Evolutionary conservation across 2,888 invertebrate species (phyloP), one percentile per base, ranked within the genome.

Genomic region (Ctena decussata): DNA sequence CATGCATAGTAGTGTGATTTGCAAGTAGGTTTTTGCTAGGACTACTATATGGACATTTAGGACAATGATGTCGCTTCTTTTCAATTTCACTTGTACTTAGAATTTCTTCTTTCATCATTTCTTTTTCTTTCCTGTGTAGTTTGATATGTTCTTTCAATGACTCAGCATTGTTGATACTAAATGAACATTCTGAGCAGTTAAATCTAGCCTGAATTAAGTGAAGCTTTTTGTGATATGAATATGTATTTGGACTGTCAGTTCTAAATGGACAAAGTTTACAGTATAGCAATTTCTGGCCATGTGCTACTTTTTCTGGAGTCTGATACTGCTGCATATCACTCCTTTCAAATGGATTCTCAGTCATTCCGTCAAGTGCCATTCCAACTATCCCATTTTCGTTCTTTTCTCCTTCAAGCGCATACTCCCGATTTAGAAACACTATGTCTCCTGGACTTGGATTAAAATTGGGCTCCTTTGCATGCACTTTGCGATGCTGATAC

Each of bases 401-500:
- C 37, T 75, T 80, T 21, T 88, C 85, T 35, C 80, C 86, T 71
- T 92, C 92, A 37, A 93, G 88, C 46, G 92, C 91, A 86, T 86
- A 93, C 35, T 94, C 93, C 57, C 92, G 83, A 77, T 94, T 94
- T 0, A 93, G 81, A 81, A 94, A 93, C 8, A 89, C 90, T 60
- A 92, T 90, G 60, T 92, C 93, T 27, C 91, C 91, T 11, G 93
- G 93, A 32, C 85, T 88, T 0, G 88, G 83, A 57, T 90, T 85
- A 72, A 88, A 94, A 18, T 83, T 89, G 8, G 90, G 80, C 70
- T 93, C 92, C 60, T 81, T 77, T 12, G 89, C 75, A 82, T 94
- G 94, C 8, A 94, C 92, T 81, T 88, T 90, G 32, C 94, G 91
- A 80, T 95, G 95, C 65, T 94, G 93, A 82, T 92, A 92, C 74